phyloP scores from a whole-genome alignment of 1,140 invertebrate genomes.

The Anoplolepis gracilipes region DNA sequence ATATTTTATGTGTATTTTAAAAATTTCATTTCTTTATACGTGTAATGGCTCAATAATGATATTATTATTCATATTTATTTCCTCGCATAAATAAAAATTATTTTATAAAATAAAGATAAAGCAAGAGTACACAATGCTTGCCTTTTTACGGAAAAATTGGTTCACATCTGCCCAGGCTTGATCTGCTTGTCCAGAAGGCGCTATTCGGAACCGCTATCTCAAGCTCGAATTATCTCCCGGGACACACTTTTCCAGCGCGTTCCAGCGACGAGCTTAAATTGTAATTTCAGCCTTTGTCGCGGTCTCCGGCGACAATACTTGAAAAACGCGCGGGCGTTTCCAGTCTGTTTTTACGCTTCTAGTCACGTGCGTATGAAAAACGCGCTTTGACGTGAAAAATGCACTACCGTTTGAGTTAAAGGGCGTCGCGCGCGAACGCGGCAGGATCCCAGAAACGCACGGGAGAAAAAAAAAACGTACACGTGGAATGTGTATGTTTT shows the following conservation, averaged over 20 bases:
- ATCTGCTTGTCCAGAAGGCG: constrained; percentile 25
- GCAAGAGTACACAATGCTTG: not conserved
- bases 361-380: constrained; percentile 58
- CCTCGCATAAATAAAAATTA: not conserved
- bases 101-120: not conserved
- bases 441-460: constrained; percentile 5
- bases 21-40: too few species aligned
- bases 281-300: constrained; percentile 63
- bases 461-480: not conserved
- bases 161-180: constrained; percentile 1
- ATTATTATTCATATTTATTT: not conserved
- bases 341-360: constrained; percentile 53
- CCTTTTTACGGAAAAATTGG: not conserved
- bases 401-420: constrained; percentile 52
- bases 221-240: constrained; percentile 47
- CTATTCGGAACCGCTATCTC: constrained; percentile 38
- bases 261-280: constrained; percentile 47
- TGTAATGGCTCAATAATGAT: too few species aligned
- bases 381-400: constrained; percentile 61
- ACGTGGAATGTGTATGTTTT: constrained; percentile 31
- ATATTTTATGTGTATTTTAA: too few species aligned
- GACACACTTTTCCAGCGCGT: constrained; percentile 46
- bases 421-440: constrained; percentile 23
- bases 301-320: constrained; percentile 50
- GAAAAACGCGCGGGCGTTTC: constrained; percentile 33